Percentiles rank a stretch among this genome's conserved stretches.
Conservation (phyloP, 2,888 invertebrate species). For the Himalopsyche tibetana region DNA sequence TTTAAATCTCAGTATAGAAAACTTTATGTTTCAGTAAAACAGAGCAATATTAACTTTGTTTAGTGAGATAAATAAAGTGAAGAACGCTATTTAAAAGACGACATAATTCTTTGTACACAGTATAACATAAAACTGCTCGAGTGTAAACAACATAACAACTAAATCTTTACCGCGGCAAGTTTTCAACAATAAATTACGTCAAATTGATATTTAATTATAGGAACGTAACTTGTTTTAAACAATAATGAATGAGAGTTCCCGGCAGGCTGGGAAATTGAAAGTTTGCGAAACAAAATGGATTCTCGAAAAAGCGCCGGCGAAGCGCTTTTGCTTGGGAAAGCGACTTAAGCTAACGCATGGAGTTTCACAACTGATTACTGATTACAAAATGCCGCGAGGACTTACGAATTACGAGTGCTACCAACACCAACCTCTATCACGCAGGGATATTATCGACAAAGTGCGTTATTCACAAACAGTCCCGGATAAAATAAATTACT, state of each 20-base stretch:
- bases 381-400: slow-evolving; percentile 23
- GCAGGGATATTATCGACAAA: background rate
- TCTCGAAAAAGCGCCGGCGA: slow-evolving; percentile 12
- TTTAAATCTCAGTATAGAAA: too few species aligned
- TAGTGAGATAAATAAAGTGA: too few species aligned
- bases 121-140: background rate
- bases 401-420: background rate
- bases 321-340: background rate
- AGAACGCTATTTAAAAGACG: too few species aligned
- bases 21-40: too few species aligned
- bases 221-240: slow-evolving; percentile 1
- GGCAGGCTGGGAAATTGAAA: slow-evolving; percentile 20
- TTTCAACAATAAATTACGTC: slow-evolving; percentile 28
- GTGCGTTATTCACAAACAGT: background rate
- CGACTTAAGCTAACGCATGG: slow-evolving; percentile 19
- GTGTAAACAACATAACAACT: background rate
- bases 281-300: slow-evolving; percentile 21
- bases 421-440: background rate
- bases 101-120: too few species aligned
- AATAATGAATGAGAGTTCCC: slow-evolving; percentile 20
- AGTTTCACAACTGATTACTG: slow-evolving; percentile 31
- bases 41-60: too few species aligned
- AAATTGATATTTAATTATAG: slow-evolving; percentile 30
- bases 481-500: background rate
- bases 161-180: background rate